phyloP scores from a whole-genome alignment of 2,888 invertebrate species.

The Lasioglossum lativentre region DNA sequence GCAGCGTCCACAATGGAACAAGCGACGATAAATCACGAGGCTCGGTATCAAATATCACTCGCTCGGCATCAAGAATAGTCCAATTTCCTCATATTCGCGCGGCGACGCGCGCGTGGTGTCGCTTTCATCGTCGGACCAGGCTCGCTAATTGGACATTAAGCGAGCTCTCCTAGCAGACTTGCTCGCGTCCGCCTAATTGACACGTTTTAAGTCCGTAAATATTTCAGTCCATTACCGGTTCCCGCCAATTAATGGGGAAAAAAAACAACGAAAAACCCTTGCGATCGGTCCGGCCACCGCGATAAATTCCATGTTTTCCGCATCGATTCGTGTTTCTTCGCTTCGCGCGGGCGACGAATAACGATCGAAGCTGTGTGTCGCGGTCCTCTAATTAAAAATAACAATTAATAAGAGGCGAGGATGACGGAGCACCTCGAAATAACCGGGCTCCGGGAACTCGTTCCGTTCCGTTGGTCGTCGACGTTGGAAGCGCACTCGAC shows the following conservation, averaged over 20 bases:
- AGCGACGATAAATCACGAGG: not conserved
- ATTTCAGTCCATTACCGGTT: constrained; percentile 26
- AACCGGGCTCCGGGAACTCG: constrained; percentile 29
- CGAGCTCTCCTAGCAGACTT: constrained; percentile 16
- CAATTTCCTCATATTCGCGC: constrained; percentile 3
- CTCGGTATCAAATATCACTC: not conserved
- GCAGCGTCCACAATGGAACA: not conserved
- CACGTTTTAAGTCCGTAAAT: constrained; percentile 39
- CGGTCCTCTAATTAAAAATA: constrained; percentile 35
- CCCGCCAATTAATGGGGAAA: constrained; percentile 11
- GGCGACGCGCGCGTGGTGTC: not conserved
- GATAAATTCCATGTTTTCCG: not conserved
- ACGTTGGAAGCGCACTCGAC: constrained; percentile 55
- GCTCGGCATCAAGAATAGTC: not conserved
- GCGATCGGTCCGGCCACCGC: not conserved
- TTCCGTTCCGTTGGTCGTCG: constrained; percentile 47
- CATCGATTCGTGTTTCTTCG: not conserved
- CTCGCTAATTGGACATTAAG: constrained; percentile 48
- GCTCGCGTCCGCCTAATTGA: constrained; percentile 31
- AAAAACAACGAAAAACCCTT: not conserved
- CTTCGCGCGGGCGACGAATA: not conserved
- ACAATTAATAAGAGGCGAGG: constrained; percentile 35
- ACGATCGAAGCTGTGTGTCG: not conserved
- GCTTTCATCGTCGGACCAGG: constrained; percentile 10
- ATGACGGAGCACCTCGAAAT: not conserved